Evolutionary conservation across 1,140 invertebrate species (phyloP), one percentile per base, ranked within the genome.

Genomic region (Macrocentrus cingulum): DNA sequence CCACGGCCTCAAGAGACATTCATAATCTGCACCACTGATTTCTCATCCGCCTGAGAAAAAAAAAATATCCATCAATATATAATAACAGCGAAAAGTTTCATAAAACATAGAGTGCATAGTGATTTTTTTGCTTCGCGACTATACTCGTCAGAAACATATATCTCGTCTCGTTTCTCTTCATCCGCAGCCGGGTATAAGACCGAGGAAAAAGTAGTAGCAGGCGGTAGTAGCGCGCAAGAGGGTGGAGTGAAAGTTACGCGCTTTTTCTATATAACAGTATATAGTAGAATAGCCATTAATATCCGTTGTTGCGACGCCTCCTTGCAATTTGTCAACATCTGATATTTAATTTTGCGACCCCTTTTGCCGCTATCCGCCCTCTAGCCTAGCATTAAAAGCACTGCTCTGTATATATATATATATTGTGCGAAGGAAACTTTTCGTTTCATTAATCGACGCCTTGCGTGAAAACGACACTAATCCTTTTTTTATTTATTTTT

Each of bases 241-340:
- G 63, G 70, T 66, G 64, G 64, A 61, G 62, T 60, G 59, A 67
- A 69, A 72, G 73, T 72, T 76, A 73, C 70, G 70, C 69, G 68
- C 69, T 79, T 78, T 77, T 76, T 74, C 68, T 72, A 29, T 29
- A 29, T 29, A 29, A 29, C 25, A 29, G 4, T 29, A 4, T 29
- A 29, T 29, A 66, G 65, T 58, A 52, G 59, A 61, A 61, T 62
- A 29, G 70, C 78, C 78, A 79, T 80, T 80, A 80, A 80, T 80
- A 80, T 79, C 74, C 77, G 76, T 79, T 80, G 70, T 68, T 65
- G 71, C 66, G 75, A 78, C 75, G 77, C 74, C 73, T 72, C 65
- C 69, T 70, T 66, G 71, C 77, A 77, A 80, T 80, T 80, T 80
- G 78, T 80, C 78, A 79, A 77, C 78, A 78, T 79, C 75, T 77